These are phyloP conservation scores for Meghimatium bilineatum DNA, from an alignment of 2,888 invertebrate species.

Conservation along the genomic window DNA sequence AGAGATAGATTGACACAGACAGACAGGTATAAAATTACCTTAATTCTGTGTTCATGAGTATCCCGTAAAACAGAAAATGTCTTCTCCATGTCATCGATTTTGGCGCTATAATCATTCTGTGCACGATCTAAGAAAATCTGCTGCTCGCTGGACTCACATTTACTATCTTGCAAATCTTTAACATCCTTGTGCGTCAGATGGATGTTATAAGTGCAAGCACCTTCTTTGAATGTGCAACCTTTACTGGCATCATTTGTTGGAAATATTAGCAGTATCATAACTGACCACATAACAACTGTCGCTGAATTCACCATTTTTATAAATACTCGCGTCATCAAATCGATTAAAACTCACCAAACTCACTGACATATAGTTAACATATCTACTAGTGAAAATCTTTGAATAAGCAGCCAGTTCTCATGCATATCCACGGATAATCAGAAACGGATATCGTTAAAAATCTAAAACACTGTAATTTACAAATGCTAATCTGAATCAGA, in stretches of 20 bases:
- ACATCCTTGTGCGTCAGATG: constrained; percentile 40
- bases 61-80: constrained; percentile 51
- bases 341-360: neutral
- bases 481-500: neutral
- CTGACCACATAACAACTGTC: neutral
- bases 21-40: constrained; percentile 29
- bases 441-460: neutral
- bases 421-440: neutral
- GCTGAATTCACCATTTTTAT: neutral
- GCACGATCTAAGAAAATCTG: constrained; percentile 27
- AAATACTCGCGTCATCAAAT: neutral
- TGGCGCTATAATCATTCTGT: constrained; percentile 51
- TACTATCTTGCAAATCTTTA: neutral
- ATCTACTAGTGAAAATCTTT: neutral
- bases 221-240: constrained; percentile 28
- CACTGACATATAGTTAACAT: neutral
- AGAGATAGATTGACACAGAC: too few species aligned
- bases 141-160: constrained; percentile 15
- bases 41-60: constrained; percentile 52
- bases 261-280: neutral
- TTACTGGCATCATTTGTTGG: neutral
- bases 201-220: constrained; percentile 50
- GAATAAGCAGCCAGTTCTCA: neutral
- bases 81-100: constrained; percentile 52
- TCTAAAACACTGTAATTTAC: neutral